Conservation (phyloP, 2,888 invertebrate species). For the Esperia sulphurella region DNA sequence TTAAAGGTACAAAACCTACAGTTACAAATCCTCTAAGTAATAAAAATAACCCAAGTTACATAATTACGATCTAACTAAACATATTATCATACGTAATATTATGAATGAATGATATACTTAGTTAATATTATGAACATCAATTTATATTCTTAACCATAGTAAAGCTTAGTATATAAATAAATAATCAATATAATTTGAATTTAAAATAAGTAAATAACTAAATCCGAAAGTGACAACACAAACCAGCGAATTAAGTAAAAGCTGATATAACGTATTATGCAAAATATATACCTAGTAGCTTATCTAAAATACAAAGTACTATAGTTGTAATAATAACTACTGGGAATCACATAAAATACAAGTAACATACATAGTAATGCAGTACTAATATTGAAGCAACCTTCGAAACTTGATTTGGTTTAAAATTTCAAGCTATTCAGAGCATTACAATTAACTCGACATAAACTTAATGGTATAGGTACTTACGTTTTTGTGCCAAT, state of each 20-base stretch:
- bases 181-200: not conserved
- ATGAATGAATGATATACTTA: not conserved
- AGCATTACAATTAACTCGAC: too few species aligned
- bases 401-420: too few species aligned
- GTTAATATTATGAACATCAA: not conserved
- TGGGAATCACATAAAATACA: too few species aligned
- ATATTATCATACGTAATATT: not conserved
- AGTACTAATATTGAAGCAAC: too few species aligned
- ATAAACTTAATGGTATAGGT: too few species aligned
- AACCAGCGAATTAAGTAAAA: not conserved
- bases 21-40: not conserved
- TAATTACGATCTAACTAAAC: not conserved
- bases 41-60: not conserved
- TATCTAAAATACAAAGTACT: not conserved
- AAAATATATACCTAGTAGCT: not conserved
- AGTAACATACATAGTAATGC: too few species aligned
- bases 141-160: not conserved
- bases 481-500: too few species aligned
- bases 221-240: conserved; percentile 1
- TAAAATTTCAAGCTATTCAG: too few species aligned
- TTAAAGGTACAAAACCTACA: not conserved
- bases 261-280: not conserved
- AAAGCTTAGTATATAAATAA: conserved; percentile 1
- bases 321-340: too few species aligned
- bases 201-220: not conserved